These are phyloP conservation scores for Ophioninae sp. DNA, from an alignment of 2,888 invertebrate species.

Conservation along the genomic window DNA sequence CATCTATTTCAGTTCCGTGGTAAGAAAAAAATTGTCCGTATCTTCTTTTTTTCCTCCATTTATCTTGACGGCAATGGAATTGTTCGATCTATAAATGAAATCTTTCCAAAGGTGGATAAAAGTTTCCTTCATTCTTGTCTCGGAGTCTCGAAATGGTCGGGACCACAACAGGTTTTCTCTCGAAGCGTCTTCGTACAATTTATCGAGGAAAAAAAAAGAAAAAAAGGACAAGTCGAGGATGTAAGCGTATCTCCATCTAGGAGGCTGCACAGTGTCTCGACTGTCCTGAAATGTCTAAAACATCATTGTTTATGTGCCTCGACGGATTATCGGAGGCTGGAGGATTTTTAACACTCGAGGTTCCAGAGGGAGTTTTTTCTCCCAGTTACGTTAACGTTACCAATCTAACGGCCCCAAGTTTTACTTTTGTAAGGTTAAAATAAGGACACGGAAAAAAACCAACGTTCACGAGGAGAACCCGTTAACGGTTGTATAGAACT, in stretches of 20 bases:
- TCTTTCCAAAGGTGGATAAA: slow-evolving; percentile 17
- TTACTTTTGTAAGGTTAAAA: slow-evolving; percentile 75
- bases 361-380: slow-evolving; percentile 18
- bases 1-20: no score
- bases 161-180: slow-evolving; percentile 39
- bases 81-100: neutral
- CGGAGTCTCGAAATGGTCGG: neutral
- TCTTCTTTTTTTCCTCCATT: neutral
- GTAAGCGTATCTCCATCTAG: neutral
- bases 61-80: neutral
- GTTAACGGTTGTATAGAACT: slow-evolving; percentile 69
- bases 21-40: neutral
- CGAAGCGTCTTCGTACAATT: slow-evolving; percentile 13
- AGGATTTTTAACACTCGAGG: slow-evolving; percentile 35
- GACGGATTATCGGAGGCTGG: slow-evolving; percentile 17
- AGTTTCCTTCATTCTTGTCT: slow-evolving; percentile 7
- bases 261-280: neutral
- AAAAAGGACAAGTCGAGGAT: neutral
- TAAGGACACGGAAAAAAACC: slow-evolving; percentile 41
- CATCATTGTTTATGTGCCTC: slow-evolving; percentile 47
- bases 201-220: slow-evolving; percentile 6
- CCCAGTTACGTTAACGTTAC: slow-evolving; percentile 13
- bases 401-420: slow-evolving; percentile 77
- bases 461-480: slow-evolving; percentile 67
- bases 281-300: neutral